phyloP scores from a whole-genome alignment of 2,113 vertebrate species.

The Eretmochelys imbricata region DNA sequence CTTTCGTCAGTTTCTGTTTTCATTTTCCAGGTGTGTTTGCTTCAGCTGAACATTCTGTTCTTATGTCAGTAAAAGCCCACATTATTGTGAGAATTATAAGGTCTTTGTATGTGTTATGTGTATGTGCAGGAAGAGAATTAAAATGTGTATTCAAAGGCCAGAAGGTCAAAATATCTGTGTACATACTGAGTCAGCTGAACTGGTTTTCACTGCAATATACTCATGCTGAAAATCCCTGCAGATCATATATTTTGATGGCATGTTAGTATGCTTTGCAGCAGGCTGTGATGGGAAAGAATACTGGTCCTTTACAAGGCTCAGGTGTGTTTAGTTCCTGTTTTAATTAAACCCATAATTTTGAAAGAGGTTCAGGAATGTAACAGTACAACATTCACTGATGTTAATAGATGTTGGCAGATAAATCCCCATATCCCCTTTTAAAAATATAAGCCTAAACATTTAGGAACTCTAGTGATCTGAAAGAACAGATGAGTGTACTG shows the following conservation, averaged over 20 bases:
- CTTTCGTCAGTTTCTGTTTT: not conserved
- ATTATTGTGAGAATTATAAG: not conserved
- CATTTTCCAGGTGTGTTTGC: not conserved
- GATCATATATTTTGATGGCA: not conserved
- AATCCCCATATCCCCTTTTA: not conserved
- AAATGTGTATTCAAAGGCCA: constrained; percentile 38
- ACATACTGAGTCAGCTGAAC: not conserved
- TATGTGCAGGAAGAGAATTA: not conserved
- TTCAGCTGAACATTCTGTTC: not conserved
- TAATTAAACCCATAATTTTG: not conserved
- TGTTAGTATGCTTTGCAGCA: not conserved
- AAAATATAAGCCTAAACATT: not conserved
- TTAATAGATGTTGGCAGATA: not conserved
- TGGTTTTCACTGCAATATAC: not conserved
- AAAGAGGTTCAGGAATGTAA: not conserved
- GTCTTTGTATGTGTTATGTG: not conserved
- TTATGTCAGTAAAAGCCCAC: not conserved
- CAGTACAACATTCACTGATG: not conserved
- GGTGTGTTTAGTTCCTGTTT: not conserved
- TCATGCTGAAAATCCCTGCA: not conserved
- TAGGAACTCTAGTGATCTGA: not conserved
- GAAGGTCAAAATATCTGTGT: constrained; percentile 19
- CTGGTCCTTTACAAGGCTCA: not conserved
- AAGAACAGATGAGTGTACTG: not conserved
- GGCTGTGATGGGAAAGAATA: not conserved